Conservation (phyloP, 92 coral and sea anemone species). For the Zoanthus sociatus region DNA sequence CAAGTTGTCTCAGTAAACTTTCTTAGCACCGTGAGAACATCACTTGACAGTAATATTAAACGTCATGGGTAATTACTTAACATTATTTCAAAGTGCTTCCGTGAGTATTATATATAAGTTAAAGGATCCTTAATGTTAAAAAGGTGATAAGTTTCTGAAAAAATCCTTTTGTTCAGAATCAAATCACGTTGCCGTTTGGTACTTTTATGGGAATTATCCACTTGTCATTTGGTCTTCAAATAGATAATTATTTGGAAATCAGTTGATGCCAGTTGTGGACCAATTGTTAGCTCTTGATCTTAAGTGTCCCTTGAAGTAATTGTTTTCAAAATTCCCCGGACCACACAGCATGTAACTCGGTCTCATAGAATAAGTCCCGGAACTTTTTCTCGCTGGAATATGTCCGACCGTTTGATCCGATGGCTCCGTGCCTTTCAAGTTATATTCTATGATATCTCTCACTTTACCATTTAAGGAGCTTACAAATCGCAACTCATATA, state of each 20-base stretch:
- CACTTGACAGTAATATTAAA: not conserved
- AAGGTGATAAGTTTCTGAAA: not conserved
- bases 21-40: slow-evolving; percentile 47
- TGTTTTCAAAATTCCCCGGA: slow-evolving; percentile 34
- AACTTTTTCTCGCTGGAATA: slow-evolving; percentile 1
- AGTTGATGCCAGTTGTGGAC: slow-evolving; percentile 4
- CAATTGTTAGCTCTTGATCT: not conserved
- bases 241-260: slow-evolving; percentile 1
- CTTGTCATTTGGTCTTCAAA: slow-evolving; percentile 11
- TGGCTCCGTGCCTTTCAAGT: not conserved
- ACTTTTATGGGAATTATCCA: too few relatives aligned
- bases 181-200: not conserved
- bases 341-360: slow-evolving; percentile 11
- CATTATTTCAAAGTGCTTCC: slow-evolving; percentile 37
- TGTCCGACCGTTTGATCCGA: slow-evolving; percentile 41
- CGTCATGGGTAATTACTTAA: slow-evolving; percentile 16
- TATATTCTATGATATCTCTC: not conserved
- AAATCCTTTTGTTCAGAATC: not conserved
- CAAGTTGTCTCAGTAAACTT: slow-evolving; percentile 41
- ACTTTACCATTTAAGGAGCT: not conserved
- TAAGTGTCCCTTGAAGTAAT: not conserved
- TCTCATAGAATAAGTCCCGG: not conserved
- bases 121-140: not conserved
- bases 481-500: not conserved
- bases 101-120: slow-evolving; percentile 1